Evolutionary conservation across 2,888 invertebrate species (phyloP).

Genomic region (Caenorhabditis becei): DNA sequence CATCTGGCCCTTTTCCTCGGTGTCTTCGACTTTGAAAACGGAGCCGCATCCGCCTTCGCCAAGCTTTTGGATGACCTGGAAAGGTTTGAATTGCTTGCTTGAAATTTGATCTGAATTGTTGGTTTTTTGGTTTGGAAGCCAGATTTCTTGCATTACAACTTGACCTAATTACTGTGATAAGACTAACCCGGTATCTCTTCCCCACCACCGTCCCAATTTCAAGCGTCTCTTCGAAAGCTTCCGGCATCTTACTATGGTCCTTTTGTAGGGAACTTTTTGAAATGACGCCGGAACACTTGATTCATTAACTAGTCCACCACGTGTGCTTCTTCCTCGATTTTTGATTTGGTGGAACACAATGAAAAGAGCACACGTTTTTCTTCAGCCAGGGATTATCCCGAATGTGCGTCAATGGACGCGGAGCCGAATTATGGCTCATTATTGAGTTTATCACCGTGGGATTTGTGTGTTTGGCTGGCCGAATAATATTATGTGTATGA

Average conservation of each 20-base stretch:
- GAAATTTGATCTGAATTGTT: too few species aligned
- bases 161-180: too few species aligned
- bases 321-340: neutral
- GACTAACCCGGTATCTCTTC: conserved; percentile 27
- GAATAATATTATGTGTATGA: too few species aligned
- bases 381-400: conserved; percentile 9
- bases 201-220: conserved; percentile 36
- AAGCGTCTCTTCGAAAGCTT: conserved; percentile 12
- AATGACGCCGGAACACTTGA: neutral
- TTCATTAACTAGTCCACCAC: neutral
- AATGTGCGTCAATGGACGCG: conserved; percentile 37
- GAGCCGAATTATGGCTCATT: conserved; percentile 22
- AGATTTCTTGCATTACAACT: too few species aligned
- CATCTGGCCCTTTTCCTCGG: conserved; percentile 24
- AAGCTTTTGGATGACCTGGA: conserved; percentile 90
- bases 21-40: conserved; percentile 57
- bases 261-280: too few species aligned
- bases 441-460: neutral
- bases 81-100: too few species aligned
- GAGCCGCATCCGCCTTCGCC: conserved; percentile 95
- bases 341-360: neutral
- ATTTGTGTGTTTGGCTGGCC: neutral
- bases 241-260: too few species aligned
- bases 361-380: neutral
- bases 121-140: too few species aligned